These are phyloP conservation scores for Frieseomelitta varia DNA, from an alignment of 1,140 invertebrate genomes.

Conservation along the genomic window DNA sequence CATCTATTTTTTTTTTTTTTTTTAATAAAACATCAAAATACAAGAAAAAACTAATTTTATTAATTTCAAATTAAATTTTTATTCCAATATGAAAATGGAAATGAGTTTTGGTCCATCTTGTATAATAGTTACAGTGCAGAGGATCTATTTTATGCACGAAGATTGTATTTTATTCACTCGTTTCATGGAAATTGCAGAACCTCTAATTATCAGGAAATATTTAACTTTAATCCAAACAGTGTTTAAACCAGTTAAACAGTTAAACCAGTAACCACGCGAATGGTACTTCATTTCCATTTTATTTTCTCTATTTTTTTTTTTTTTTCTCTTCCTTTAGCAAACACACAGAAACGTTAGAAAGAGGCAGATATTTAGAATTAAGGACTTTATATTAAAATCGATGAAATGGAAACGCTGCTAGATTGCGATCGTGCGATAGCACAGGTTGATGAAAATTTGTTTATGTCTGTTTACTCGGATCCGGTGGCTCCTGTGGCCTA, in stretches of 20 bases:
- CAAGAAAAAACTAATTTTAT: too few species aligned
- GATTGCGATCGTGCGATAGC: background rate
- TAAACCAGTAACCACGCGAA: background rate
- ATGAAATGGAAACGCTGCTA: too few species aligned
- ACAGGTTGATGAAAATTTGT: constrained; percentile 1
- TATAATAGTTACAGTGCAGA: background rate
- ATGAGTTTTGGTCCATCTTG: too few species aligned
- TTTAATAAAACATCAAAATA: too few species aligned
- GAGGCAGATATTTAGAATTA: background rate
- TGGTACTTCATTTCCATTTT: background rate
- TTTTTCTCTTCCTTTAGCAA: background rate
- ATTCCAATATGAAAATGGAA: too few species aligned
- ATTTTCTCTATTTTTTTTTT: background rate
- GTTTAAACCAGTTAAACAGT: too few species aligned
- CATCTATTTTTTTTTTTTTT: too few species aligned
- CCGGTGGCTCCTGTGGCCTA: background rate
- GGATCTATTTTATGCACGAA: background rate
- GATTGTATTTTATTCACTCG: background rate
- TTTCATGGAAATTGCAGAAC: background rate
- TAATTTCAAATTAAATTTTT: too few species aligned
- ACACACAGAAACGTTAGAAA: background rate
- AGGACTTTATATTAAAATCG: background rate
- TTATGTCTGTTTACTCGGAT: background rate
- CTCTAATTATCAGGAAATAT: background rate
- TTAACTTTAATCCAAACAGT: rapidly evolving